Conservation (phyloP, 92 coral and sea anemone species). For the Pocillopora grandis region DNA sequence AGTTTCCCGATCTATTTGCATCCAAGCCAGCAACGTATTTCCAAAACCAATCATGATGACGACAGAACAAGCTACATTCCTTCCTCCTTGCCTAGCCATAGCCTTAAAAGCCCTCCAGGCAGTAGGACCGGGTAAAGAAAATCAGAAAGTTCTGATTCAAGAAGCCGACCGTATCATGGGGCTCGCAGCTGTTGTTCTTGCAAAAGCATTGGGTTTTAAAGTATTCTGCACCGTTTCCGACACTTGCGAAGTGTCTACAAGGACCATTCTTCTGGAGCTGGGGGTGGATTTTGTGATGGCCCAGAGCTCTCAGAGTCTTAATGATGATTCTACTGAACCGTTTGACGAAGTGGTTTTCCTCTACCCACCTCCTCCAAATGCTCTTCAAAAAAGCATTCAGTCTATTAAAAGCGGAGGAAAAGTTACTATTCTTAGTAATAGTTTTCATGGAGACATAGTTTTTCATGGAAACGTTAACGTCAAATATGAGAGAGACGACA, state of each 20-base stretch:
- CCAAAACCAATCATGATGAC: conserved; percentile 39
- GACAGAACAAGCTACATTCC: conserved; percentile 40
- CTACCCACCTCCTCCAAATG: conserved; percentile 15
- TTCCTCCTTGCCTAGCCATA: conserved; percentile 51
- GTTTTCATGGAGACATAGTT: conserved; percentile 14
- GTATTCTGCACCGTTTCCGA: conserved; percentile 51
- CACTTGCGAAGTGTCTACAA: conserved; percentile 13
- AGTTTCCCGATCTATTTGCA: conserved; percentile 25
- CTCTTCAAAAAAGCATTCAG: conserved; percentile 19
- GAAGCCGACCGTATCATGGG: conserved; percentile 61
- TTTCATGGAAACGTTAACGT: conserved; percentile 17
- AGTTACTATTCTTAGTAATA: conserved; percentile 9
- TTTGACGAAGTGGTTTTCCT: conserved; percentile 51
- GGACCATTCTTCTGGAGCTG: conserved; percentile 10
- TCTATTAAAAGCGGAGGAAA: conserved; percentile 38
- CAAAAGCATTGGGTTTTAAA: conserved; percentile 45
- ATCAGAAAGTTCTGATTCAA: conserved; percentile 34
- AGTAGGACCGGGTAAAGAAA: neutral
- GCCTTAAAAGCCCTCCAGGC: conserved; percentile 55
- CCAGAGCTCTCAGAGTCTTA: conserved; percentile 3
- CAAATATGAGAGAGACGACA: conserved; percentile 21
- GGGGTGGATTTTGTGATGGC: conserved; percentile 38
- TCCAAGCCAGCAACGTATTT: conserved; percentile 24
- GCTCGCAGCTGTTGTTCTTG: conserved; percentile 49
- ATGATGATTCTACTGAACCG: neutral